Conservation (phyloP, 2,888 invertebrate species). For the Ophioninae sp. region DNA sequence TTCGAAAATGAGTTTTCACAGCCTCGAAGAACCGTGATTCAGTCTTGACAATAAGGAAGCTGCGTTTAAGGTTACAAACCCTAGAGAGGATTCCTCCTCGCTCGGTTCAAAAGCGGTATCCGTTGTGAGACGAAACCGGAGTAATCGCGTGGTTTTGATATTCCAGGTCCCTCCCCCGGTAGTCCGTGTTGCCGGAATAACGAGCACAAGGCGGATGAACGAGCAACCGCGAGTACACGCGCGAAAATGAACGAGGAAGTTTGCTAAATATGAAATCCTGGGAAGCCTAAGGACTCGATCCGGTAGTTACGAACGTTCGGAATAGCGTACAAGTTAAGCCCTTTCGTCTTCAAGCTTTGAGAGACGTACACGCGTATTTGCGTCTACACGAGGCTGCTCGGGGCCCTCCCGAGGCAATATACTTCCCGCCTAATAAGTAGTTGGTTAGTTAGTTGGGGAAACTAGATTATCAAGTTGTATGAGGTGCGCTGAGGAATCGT, state of each 20-base stretch:
- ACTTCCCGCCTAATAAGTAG: constrained; percentile 60
- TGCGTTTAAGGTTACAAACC: neutral
- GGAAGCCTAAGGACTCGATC: constrained; percentile 8
- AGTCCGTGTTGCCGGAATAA: constrained; percentile 7
- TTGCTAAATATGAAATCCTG: constrained; percentile 18
- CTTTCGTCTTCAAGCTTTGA: constrained; percentile 1
- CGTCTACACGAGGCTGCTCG: constrained; percentile 18
- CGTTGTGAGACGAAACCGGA: neutral
- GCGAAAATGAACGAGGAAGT: constrained; percentile 33
- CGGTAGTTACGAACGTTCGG: neutral
- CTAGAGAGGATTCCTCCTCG: neutral
- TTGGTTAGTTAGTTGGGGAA: constrained; percentile 61
- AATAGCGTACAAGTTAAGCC: neutral
- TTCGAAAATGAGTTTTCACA: neutral
- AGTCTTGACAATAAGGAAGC: neutral
- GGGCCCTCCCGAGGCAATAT: constrained; percentile 45
- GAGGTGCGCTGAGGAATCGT: constrained; percentile 38
- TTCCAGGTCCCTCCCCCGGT: constrained; percentile 47
- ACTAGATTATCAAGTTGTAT: constrained; percentile 60
- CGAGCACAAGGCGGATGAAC: constrained; percentile 16
- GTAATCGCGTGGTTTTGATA: constrained; percentile 56
- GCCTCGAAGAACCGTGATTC: neutral
- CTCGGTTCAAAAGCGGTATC: neutral
- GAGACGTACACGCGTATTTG: neutral
- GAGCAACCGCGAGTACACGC: constrained; percentile 17